These are phyloP conservation scores for Sipunculus nudus DNA, from an alignment of 2,888 invertebrate genomes.

Conservation along the genomic window DNA sequence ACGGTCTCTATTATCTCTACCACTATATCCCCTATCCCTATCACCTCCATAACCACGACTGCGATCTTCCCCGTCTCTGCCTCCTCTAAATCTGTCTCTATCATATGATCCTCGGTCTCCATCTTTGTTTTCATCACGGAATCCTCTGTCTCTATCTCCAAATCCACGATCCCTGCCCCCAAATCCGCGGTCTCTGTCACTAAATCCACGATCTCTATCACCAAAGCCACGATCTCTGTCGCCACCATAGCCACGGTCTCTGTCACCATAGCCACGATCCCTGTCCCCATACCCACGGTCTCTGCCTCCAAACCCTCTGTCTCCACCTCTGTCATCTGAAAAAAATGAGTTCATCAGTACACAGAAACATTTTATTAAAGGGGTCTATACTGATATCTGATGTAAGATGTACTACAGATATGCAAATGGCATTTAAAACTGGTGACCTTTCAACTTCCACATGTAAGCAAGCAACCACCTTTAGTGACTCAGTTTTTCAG, in stretches of 20 bases:
- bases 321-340: neutral
- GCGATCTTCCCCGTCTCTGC: constrained; percentile 15
- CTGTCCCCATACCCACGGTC: constrained; percentile 58
- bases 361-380: no score
- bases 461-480: no score
- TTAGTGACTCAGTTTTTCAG: no score
- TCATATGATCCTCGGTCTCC: constrained; percentile 17
- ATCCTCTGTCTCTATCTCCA: constrained; percentile 42
- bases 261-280: constrained; percentile 6
- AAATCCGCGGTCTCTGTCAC: constrained; percentile 63
- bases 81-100: neutral
- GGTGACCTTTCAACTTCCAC: no score
- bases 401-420: no score
- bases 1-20: constrained; percentile 5
- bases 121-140: constrained; percentile 27
- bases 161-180: constrained; percentile 55
- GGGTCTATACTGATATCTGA: no score
- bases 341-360: neutral
- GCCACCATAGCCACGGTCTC: constrained; percentile 61
- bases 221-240: constrained; percentile 39
- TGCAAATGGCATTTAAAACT: no score
- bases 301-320: constrained; percentile 53
- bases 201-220: constrained; percentile 39
- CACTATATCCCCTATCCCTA: neutral
- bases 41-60: constrained; percentile 26